Percentiles rank a stretch among this genome's conserved stretches.
These are phyloP conservation scores for Astropecten irregularis DNA, from an alignment of 53 echinoderm and acorn worm genomes.

Conservation along the genomic window DNA sequence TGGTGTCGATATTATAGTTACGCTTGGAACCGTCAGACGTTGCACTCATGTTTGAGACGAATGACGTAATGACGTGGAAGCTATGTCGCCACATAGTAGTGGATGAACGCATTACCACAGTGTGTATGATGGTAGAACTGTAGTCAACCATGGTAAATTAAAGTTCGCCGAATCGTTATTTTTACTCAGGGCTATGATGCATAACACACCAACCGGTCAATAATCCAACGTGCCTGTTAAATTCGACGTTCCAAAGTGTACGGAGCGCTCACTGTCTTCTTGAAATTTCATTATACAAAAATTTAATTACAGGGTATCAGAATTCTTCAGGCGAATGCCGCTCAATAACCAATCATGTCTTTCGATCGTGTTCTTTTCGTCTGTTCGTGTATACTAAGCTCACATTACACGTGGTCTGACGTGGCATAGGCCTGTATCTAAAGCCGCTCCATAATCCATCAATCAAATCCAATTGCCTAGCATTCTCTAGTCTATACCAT, in stretches of 20 bases:
- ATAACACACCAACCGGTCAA: background rate
- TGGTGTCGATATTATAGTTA: no score
- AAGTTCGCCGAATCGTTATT: background rate
- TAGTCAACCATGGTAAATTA: background rate
- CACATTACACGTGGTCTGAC: no score
- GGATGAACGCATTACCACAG: no score
- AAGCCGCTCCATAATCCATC: no score
- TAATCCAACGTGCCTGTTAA: conserved; percentile 1
- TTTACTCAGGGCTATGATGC: background rate
- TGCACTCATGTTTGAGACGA: no score
- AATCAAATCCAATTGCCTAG: no score
- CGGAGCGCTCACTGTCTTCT: background rate
- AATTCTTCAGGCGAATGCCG: background rate
- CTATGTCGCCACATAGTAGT: no score
- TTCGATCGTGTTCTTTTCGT: background rate
- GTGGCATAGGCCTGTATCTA: no score
- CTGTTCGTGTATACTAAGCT: no score
- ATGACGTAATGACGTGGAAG: no score
- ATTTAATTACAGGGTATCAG: conserved; percentile 9
- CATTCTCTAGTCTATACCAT: no score
- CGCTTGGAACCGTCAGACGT: no score
- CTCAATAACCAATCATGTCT: background rate
- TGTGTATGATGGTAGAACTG: background rate
- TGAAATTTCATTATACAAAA: conserved; percentile 4
- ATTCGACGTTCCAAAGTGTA: background rate